Conservation (phyloP, 2,888 invertebrate species). For the Hecatera dysodea region DNA sequence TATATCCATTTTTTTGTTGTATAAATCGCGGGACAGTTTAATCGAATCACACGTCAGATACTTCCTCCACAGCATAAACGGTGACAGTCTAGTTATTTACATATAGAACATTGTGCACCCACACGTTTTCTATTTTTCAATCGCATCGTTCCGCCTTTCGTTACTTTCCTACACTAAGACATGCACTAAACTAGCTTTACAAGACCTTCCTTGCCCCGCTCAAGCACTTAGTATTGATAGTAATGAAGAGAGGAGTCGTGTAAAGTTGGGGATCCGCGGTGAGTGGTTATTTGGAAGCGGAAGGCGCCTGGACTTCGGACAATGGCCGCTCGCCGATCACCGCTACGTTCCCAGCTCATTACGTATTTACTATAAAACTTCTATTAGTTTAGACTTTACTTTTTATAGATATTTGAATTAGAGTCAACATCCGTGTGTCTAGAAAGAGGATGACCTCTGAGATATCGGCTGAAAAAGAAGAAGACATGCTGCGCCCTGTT, state of each 20-base stretch:
- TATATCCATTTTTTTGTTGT: slow-evolving; percentile 46
- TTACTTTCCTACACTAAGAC: slow-evolving; percentile 87
- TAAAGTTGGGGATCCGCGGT: slow-evolving; percentile 77
- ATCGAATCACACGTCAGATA: slow-evolving; percentile 63
- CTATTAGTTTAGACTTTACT: slow-evolving; percentile 76
- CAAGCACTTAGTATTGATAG: slow-evolving; percentile 64
- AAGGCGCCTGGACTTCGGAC: slow-evolving; percentile 86
- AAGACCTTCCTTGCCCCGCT: slow-evolving; percentile 73
- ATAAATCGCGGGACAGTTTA: slow-evolving; percentile 58
- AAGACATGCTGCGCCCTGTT: neutral
- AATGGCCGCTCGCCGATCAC: slow-evolving; percentile 87
- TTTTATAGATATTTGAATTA: slow-evolving; percentile 31
- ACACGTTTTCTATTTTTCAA: slow-evolving; percentile 89
- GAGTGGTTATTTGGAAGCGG: slow-evolving; percentile 81
- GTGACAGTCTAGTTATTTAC: slow-evolving; percentile 79
- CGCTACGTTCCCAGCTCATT: slow-evolving; percentile 88
- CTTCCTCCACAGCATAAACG: slow-evolving; percentile 71
- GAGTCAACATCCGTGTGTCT: neutral
- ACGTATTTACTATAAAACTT: slow-evolving; percentile 87
- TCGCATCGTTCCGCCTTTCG: slow-evolving; percentile 88
- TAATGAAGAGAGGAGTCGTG: slow-evolving; percentile 73
- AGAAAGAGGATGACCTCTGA: neutral
- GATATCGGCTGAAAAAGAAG: neutral
- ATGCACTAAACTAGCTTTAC: slow-evolving; percentile 73
- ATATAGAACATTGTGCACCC: slow-evolving; percentile 76